Evolutionary conservation across 2,113 vertebrate species (phyloP).

Genomic region (Gopherus evgoodei): DNA sequence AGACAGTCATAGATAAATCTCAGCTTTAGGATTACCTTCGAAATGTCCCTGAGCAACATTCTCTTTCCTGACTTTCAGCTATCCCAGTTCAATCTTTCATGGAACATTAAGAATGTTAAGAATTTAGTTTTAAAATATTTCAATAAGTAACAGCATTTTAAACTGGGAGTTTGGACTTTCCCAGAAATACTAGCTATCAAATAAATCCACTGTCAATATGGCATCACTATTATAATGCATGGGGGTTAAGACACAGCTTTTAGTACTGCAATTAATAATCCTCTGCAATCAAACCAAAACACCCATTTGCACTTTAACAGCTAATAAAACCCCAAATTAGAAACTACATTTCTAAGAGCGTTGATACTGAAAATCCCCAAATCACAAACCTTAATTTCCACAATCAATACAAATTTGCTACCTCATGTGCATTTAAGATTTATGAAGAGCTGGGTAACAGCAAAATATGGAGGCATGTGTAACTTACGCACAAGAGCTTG

Average conservation of each 20-base stretch:
- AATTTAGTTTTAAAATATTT: not conserved
- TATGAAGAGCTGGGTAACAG: not conserved
- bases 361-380: not conserved
- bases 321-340: not conserved
- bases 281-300: not conserved
- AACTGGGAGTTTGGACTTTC: not conserved
- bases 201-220: not conserved
- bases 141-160: not conserved
- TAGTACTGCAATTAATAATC: not conserved
- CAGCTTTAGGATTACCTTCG: not conserved
- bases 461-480: not conserved
- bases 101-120: not conserved
- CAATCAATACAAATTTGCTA: not conserved
- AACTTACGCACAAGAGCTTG: not conserved
- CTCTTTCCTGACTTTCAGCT: not conserved
- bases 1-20: constrained; percentile 11
- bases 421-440: not conserved
- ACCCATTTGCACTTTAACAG: not conserved
- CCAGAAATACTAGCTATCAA: not conserved
- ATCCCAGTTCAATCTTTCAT: not conserved
- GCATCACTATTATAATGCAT: not conserved
- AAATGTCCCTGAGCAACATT: not conserved
- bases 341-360: not conserved
- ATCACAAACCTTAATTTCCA: not conserved
- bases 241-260: not conserved